Percentiles rank a stretch among this genome's conserved stretches.
These are phyloP conservation scores for Novumbra hubbsi DNA, from an alignment of 2,797 vertebrate genomes.

Conservation along the genomic window DNA sequence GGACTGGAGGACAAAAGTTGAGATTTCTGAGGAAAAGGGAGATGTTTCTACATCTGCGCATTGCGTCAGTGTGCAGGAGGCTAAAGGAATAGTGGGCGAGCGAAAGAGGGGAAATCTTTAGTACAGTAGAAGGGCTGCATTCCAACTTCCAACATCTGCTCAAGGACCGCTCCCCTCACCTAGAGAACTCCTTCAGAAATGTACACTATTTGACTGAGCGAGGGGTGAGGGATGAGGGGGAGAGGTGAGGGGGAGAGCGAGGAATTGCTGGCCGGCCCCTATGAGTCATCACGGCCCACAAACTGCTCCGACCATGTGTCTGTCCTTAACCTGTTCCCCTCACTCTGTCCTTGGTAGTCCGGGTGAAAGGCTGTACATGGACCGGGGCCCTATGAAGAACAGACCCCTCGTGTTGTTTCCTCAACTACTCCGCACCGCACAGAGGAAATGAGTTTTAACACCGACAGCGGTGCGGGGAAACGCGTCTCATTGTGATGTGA, in stretches of 20 bases:
- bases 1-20: background rate
- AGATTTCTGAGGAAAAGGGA: background rate
- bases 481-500: conserved; percentile 59
- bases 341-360: background rate
- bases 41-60: too few species aligned
- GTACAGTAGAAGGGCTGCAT: conserved; percentile 21
- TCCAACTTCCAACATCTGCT: conserved; percentile 52
- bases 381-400: background rate
- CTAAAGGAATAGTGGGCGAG: background rate
- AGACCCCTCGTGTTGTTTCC: conserved; percentile 23
- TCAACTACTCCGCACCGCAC: conserved; percentile 29
- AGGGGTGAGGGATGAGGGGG: background rate
- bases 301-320: conserved; percentile 30
- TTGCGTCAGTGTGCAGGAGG: background rate
- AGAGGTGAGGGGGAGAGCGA: background rate
- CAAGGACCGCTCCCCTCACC: conserved; percentile 57
- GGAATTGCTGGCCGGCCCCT: conserved; percentile 7
- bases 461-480: conserved; percentile 33
- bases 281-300: conserved; percentile 21
- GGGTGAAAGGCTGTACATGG: background rate
- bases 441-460: conserved; percentile 67
- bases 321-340: background rate
- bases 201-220: conserved; percentile 36
- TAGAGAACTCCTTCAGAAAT: conserved; percentile 56
- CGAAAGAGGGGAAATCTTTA: background rate